Evolutionary conservation across 2,113 vertebrate species (phyloP).

Genomic region (Piaya cayana): DNA sequence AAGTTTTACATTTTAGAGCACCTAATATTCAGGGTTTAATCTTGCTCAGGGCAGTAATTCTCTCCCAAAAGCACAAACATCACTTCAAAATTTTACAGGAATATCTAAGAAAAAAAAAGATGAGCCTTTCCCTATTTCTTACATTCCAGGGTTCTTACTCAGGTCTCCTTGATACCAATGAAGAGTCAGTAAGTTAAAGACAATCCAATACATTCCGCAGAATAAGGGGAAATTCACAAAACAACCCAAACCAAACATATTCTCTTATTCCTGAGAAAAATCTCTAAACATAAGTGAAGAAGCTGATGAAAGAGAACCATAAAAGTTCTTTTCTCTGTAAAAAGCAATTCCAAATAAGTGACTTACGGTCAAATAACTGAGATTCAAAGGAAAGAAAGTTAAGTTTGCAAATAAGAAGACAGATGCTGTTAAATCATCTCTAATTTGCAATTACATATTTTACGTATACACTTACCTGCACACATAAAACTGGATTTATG

Average conservation of each 20-base stretch:
- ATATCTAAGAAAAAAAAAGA: neutral
- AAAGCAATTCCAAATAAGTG: conserved; percentile 45
- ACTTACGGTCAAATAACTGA: conserved; percentile 46
- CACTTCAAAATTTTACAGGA: neutral
- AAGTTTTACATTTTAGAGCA: neutral
- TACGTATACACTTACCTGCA: conserved; percentile 12
- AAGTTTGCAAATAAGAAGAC: conserved; percentile 44
- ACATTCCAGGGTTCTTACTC: neutral
- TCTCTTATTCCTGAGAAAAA: neutral
- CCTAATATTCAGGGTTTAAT: neutral
- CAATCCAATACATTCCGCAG: neutral
- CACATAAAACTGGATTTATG: conserved; percentile 25
- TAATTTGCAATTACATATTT: conserved; percentile 60
- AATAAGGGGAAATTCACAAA: neutral
- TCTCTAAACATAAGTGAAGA: neutral
- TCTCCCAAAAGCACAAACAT: neutral
- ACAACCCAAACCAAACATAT: neutral
- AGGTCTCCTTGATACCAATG: neutral
- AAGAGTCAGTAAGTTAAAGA: neutral
- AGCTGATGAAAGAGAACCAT: neutral
- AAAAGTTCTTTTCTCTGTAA: neutral
- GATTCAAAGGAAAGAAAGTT: conserved; percentile 26
- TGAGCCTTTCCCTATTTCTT: neutral
- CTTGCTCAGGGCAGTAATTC: neutral
- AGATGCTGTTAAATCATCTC: conserved; percentile 51